phyloP scores from a whole-genome alignment of 2,888 invertebrate species.

The Cactoblastis cactorum region DNA sequence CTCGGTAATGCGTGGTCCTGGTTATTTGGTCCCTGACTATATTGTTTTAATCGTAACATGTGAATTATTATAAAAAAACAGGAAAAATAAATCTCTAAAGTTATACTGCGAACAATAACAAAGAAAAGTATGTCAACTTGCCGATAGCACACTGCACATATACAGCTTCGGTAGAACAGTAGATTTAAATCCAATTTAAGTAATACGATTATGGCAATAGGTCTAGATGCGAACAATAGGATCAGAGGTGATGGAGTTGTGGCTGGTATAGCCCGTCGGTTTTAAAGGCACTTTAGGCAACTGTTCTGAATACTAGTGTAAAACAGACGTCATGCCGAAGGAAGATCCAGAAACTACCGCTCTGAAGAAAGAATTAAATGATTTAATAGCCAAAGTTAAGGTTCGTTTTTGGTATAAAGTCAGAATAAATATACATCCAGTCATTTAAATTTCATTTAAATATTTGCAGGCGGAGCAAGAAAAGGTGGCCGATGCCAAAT shows the following conservation, averaged over 20 bases:
- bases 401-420: slow-evolving; percentile 56
- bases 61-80: not conserved
- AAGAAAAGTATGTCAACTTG: slow-evolving; percentile 29
- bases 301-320: not conserved
- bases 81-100: not conserved
- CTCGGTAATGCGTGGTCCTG: too few species aligned
- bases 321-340: slow-evolving; percentile 82
- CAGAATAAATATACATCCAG: not conserved
- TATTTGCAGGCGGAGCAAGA: slow-evolving; percentile 87
- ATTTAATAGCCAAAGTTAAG: slow-evolving; percentile 88
- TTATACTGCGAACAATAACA: slow-evolving; percentile 7
- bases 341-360: slow-evolving; percentile 89
- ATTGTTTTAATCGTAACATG: too few species aligned
- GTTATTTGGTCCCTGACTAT: too few species aligned
- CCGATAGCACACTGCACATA: slow-evolving; percentile 53
- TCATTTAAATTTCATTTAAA: not conserved
- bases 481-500: slow-evolving; percentile 85
- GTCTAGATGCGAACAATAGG: slow-evolving; percentile 24
- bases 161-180: slow-evolving; percentile 52
- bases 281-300: slow-evolving; percentile 16
- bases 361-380: slow-evolving; percentile 89
- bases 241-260: slow-evolving; percentile 29
- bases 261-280: slow-evolving; percentile 21
- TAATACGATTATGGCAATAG: slow-evolving; percentile 52
- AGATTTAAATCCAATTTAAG: slow-evolving; percentile 61